Conservation (phyloP, 2,797 vertebrate species). For the Erethizon dorsatum region DNA sequence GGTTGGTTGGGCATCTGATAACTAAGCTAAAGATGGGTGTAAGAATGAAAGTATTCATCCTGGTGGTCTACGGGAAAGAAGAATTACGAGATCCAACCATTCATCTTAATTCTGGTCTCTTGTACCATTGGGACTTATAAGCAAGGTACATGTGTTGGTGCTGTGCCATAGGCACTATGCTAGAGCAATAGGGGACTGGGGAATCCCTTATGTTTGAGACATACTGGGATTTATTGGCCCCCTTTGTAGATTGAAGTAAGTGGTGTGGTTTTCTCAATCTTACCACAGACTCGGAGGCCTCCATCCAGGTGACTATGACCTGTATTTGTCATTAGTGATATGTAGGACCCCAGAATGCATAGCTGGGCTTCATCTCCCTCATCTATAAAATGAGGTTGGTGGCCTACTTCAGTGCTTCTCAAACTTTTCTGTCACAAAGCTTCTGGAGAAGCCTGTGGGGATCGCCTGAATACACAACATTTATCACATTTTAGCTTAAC, state of each 20-base stretch:
- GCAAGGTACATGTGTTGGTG: not conserved
- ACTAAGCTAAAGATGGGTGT: not conserved
- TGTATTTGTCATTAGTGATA: slow-evolving; percentile 2
- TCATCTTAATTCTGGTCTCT: not conserved
- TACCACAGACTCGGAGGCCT: not conserved
- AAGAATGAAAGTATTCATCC: not conserved
- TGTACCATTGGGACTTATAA: not conserved
- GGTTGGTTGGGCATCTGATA: not conserved
- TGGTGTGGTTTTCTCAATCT: not conserved
- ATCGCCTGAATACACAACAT: slow-evolving; percentile 31
- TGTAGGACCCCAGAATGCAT: not conserved
- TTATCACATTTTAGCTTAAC: slow-evolving; percentile 38
- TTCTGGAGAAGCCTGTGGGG: not conserved
- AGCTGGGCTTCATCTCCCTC: not conserved
- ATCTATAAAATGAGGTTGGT: not conserved
- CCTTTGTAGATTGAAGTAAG: not conserved
- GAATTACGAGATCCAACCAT: not conserved
- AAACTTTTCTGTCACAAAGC: not conserved
- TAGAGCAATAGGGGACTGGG: not conserved
- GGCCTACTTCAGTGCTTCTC: slow-evolving; percentile 31
- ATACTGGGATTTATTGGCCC: not conserved
- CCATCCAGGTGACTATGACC: not conserved
- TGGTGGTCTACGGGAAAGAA: not conserved
- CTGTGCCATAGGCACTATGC: not conserved
- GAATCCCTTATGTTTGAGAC: not conserved